phyloP scores from a whole-genome alignment of 2,888 invertebrate species.

The Caenorhabditis afra region DNA sequence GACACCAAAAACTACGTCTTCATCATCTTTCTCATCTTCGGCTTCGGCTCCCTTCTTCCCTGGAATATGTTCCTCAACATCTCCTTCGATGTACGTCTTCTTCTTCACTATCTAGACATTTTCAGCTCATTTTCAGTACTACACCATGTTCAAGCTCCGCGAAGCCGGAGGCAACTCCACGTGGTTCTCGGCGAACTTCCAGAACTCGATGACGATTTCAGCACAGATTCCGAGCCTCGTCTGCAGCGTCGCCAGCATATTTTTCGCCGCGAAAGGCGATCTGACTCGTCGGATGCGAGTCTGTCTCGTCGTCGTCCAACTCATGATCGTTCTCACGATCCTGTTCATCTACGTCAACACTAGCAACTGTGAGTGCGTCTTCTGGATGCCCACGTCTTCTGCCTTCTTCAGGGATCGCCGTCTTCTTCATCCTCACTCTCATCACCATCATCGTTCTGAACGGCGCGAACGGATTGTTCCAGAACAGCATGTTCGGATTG shows the following conservation, averaged over 20 bases:
- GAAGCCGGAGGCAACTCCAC: conserved; percentile 25
- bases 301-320: conserved; percentile 73
- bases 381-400: too few relatives aligned
- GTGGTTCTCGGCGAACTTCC: conserved; percentile 86
- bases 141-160: conserved; percentile 89
- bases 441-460: conserved; percentile 82
- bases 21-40: conserved; percentile 92
- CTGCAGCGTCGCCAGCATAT: conserved; percentile 85
- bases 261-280: conserved; percentile 84
- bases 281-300: conserved; percentile 89
- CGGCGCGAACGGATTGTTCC: conserved; percentile 92
- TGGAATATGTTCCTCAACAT: conserved; percentile 99
- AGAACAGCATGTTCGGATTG: conserved; percentile 87
- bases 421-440: conserved; percentile 82
- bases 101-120: too few relatives aligned
- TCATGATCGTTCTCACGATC: conserved; percentile 81
- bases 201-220: conserved; percentile 90
- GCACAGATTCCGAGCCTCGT: conserved; percentile 94
- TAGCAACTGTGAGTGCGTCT: conserved; percentile 81
- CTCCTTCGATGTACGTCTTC: conserved; percentile 73
- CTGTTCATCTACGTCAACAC: conserved; percentile 82
- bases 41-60: conserved; percentile 93
- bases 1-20: conserved; percentile 56
- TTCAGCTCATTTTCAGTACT: conserved; percentile 82
- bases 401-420: conserved; percentile 80